Conservation (phyloP, 37 sponge, comb jelly and placozoan genomes). For the Cliona cf. orientalis region DNA sequence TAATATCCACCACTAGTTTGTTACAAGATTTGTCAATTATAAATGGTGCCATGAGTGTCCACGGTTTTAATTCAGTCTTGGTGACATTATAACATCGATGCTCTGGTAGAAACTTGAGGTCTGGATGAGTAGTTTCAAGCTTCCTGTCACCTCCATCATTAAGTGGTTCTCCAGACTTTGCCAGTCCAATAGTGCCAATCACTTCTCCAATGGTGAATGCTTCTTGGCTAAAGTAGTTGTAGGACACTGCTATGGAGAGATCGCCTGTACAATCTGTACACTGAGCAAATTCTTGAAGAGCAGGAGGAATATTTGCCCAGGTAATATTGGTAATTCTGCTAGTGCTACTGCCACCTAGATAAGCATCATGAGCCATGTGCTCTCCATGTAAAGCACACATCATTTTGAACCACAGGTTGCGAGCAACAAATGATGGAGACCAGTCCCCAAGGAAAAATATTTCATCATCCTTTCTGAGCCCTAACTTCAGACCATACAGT, state of each 20-base stretch:
- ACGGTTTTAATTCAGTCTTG: background rate
- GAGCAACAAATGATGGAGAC: constrained; percentile 30
- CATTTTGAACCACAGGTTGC: constrained; percentile 16
- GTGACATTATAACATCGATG: too few species aligned
- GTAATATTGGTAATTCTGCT: constrained; percentile 10
- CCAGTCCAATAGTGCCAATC: constrained; percentile 34
- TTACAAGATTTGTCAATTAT: background rate
- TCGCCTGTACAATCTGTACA: background rate
- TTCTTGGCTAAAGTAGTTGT: constrained; percentile 9
- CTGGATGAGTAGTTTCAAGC: too few species aligned
- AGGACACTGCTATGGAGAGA: constrained; percentile 12
- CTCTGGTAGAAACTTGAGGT: background rate
- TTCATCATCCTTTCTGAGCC: too few species aligned
- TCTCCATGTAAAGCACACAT: background rate
- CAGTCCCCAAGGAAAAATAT: constrained; percentile 34
- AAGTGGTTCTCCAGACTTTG: constrained; percentile 11
- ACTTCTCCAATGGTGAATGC: background rate
- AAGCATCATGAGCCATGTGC: background rate
- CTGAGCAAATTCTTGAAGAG: constrained; percentile 7
- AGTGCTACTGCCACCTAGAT: constrained; percentile 5
- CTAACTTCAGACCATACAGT: too few species aligned
- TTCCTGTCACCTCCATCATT: constrained; percentile 33
- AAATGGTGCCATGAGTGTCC: constrained; percentile 13
- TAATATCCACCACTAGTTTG: constrained; percentile 7
- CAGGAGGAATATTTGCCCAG: constrained; percentile 11